Conservation (phyloP, 2,113 vertebrate genomes). For the Tenebrosternarchus preto region DNA sequence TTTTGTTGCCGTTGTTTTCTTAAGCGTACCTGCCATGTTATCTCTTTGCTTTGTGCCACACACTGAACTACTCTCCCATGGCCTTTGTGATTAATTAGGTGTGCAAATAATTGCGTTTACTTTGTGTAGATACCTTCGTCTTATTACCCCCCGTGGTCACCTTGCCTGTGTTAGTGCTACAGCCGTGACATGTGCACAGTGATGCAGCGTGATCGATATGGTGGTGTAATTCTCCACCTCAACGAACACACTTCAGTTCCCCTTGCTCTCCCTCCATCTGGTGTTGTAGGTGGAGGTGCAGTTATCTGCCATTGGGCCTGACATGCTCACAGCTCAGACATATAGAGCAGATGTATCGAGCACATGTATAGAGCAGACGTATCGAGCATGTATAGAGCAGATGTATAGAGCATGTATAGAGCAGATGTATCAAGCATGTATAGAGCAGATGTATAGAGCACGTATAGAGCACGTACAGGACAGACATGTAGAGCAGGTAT, state of each 20-base stretch:
- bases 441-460: no score
- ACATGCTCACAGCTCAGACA: background rate
- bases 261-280: no score
- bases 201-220: slow-evolving; percentile 26
- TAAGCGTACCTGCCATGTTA: background rate
- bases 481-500: no score
- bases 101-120: slow-evolving; percentile 28
- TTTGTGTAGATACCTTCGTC: background rate
- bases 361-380: no score
- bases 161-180: background rate
- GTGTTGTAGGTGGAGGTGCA: slow-evolving; percentile 4
- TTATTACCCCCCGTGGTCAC: background rate
- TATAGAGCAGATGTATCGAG: no score
- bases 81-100: slow-evolving; percentile 14
- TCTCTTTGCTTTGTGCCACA: background rate
- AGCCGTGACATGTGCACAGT: background rate
- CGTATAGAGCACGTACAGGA: no score
- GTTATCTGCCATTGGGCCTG: slow-evolving; percentile 21
- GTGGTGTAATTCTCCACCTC: slow-evolving; percentile 21
- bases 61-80: background rate
- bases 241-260: slow-evolving; percentile 23
- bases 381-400: no score
- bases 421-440: no score
- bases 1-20: background rate
- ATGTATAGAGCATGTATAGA: no score